These are phyloP conservation scores for Hypotaenidia philippensis DNA, from an alignment of 2,797 vertebrate species.

Conservation along the genomic window DNA sequence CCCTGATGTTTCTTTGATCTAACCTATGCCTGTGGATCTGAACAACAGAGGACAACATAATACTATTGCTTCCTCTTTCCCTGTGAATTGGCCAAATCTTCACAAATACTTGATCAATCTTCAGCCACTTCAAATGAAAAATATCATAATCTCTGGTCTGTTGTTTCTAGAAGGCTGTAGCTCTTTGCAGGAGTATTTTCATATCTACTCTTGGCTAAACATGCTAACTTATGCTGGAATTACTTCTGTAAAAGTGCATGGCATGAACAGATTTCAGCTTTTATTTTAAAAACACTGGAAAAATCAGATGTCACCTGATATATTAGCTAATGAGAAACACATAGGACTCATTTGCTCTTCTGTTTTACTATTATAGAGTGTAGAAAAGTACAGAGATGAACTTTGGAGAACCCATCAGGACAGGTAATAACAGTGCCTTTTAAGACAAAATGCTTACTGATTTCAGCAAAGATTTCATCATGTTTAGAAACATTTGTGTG, in stretches of 20 bases:
- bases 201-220: background rate
- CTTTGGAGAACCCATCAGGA: background rate
- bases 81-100: background rate
- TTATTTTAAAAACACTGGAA: background rate
- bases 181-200: background rate
- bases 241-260: background rate
- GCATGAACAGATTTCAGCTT: background rate
- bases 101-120: background rate
- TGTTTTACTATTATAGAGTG: background rate
- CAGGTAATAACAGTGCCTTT: background rate
- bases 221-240: background rate
- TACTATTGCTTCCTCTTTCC: background rate
- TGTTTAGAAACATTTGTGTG: background rate
- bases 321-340: background rate
- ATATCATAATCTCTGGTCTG: background rate
- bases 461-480: background rate
- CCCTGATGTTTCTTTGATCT: background rate
- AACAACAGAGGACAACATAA: background rate
- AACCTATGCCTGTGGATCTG: background rate
- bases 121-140: background rate
- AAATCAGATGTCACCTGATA: background rate
- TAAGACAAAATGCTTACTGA: background rate
- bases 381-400: background rate
- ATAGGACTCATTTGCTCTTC: background rate
- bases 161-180: background rate